A percentile compares a stretch with the other conserved stretches of the same genome.
phyloP scores from a whole-genome alignment of 2,888 invertebrate genomes.

The Ichneumon xanthorius region DNA sequence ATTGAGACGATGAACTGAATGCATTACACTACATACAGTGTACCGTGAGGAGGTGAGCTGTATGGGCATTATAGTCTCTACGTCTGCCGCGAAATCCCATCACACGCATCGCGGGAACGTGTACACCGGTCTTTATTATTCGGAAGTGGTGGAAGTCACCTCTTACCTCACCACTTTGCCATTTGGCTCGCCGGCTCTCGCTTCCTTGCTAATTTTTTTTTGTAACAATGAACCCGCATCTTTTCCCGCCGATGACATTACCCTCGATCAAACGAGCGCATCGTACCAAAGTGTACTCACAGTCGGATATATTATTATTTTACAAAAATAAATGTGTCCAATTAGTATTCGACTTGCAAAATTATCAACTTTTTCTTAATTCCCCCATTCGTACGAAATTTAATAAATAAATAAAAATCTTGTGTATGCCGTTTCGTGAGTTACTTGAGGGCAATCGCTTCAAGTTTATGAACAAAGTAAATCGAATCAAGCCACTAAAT shows the following conservation, averaged over 20 bases:
- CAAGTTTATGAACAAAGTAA: too few relatives aligned
- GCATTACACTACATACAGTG: not conserved
- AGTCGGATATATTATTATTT: too few relatives aligned
- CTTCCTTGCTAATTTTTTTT: constrained; percentile 28
- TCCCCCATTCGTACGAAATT: too few relatives aligned
- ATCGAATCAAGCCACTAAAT: too few relatives aligned
- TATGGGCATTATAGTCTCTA: not conserved
- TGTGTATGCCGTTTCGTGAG: too few relatives aligned
- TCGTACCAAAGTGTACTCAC: too few relatives aligned
- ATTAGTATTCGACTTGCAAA: too few relatives aligned
- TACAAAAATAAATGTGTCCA: too few relatives aligned
- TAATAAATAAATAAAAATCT: too few relatives aligned
- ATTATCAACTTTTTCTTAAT: too few relatives aligned
- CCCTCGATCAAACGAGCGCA: constrained; percentile 28
- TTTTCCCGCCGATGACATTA: constrained; percentile 23
- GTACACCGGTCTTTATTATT: constrained; percentile 16
- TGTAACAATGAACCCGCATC: constrained; percentile 8
- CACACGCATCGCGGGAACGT: constrained; percentile 23
- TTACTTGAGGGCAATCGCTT: too few relatives aligned
- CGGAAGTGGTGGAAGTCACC: constrained; percentile 31
- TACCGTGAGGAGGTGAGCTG: not conserved
- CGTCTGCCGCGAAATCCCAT: constrained; percentile 19
- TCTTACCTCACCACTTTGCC: constrained; percentile 5
- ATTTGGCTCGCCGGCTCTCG: not conserved
- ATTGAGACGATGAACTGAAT: constrained; percentile 69